phyloP scores from a whole-genome alignment of 64 coral and sea anemone genomes.

The Actinia tenebrosa region DNA sequence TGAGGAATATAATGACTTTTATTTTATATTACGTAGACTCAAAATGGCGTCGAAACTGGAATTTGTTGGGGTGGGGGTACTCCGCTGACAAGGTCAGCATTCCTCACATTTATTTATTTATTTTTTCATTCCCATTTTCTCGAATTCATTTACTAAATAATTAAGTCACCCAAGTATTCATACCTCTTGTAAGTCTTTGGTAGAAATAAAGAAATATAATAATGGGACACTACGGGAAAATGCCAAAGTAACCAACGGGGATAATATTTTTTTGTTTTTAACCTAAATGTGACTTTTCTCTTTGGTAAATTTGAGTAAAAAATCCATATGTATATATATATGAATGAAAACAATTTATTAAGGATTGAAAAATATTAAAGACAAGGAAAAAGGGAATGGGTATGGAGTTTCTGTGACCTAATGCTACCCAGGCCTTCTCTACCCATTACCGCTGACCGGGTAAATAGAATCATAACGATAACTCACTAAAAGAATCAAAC shows the following conservation, averaged over 20 bases:
- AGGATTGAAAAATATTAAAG: background rate
- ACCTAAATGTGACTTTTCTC: too few species aligned
- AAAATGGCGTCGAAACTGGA: slow-evolving; percentile 2
- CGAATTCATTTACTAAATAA: background rate
- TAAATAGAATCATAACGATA: background rate
- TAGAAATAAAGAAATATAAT: too few species aligned
- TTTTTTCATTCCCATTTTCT: background rate
- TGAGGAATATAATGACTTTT: background rate
- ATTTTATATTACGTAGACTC: background rate
- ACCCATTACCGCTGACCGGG: background rate
- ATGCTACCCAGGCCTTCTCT: background rate
- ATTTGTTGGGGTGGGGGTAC: background rate
- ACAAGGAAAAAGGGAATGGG: too few species aligned
- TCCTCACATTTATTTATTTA: background rate
- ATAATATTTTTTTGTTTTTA: too few species aligned
- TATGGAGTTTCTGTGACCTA: background rate
- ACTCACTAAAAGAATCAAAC: too few species aligned
- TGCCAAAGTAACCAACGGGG: too few species aligned
- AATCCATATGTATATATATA: too few species aligned
- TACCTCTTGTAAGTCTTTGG: too few species aligned
- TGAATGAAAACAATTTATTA: background rate
- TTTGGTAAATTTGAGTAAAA: too few species aligned
- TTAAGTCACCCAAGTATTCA: background rate
- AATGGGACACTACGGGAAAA: too few species aligned
- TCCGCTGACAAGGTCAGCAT: background rate